Evolutionary conservation across 2,797 vertebrate genomes (phyloP).

Genomic region (Simalia tracyae): DNA sequence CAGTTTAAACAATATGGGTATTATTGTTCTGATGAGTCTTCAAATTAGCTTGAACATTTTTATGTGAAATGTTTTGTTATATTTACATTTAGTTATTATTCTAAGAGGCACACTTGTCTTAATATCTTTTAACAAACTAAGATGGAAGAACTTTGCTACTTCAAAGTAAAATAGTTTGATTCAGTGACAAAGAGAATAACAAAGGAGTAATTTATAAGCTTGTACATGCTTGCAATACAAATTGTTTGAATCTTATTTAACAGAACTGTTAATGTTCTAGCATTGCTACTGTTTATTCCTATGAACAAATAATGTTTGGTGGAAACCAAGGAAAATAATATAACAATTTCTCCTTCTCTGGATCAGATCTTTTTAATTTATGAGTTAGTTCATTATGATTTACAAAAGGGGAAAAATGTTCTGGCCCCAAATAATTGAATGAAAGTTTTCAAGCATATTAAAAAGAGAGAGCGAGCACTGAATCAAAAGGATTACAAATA

Average conservation of each 20-base stretch:
- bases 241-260: not conserved
- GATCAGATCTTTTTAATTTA: slow-evolving; percentile 10
- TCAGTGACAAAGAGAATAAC: not conserved
- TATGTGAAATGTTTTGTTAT: slow-evolving; percentile 2
- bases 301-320: slow-evolving; percentile 31
- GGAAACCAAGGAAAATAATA: not conserved
- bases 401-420: slow-evolving; percentile 6
- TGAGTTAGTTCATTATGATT: not conserved
- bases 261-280: not conserved
- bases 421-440: slow-evolving; percentile 4
- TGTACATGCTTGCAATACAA: not conserved
- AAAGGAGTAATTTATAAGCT: slow-evolving; percentile 23
- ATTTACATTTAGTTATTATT: not conserved
- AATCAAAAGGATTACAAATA: not conserved
- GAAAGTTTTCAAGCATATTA: not conserved
- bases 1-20: fast-evolving
- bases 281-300: not conserved
- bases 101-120: not conserved
- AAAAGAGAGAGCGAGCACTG: slow-evolving; percentile 10
- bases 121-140: not conserved
- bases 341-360: slow-evolving; percentile 6
- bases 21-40: not conserved
- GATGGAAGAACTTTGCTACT: not conserved
- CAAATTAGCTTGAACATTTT: not conserved
- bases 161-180: not conserved